These are phyloP conservation scores for Prunella himalayana DNA, from an alignment of 2,113 vertebrate genomes.

Conservation along the genomic window DNA sequence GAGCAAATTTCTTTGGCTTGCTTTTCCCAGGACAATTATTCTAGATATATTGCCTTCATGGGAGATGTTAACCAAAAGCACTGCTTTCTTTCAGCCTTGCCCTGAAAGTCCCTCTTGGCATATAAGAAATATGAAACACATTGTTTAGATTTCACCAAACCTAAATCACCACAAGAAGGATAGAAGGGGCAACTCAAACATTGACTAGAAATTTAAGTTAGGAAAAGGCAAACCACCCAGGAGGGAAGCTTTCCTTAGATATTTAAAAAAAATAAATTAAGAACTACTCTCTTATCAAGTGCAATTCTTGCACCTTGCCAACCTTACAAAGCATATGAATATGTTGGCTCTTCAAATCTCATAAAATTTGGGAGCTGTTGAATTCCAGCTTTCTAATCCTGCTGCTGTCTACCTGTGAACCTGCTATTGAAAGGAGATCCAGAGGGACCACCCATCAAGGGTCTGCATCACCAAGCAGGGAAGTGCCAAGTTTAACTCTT, in stretches of 20 bases:
- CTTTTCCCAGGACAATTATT: constrained; percentile 34
- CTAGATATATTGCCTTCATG: constrained; percentile 33
- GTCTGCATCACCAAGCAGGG: neutral
- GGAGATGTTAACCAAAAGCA: constrained; percentile 41
- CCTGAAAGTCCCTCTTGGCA: neutral
- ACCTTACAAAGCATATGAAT: neutral
- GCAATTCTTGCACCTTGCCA: neutral
- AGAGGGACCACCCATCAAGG: constrained; percentile 29
- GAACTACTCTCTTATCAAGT: neutral
- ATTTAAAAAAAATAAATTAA: neutral
- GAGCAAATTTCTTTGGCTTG: constrained; percentile 17
- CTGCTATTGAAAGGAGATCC: neutral
- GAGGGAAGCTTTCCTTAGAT: neutral
- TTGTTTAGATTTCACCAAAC: constrained; percentile 41
- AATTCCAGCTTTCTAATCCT: neutral
- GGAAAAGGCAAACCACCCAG: constrained; percentile 25
- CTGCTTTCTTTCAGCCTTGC: constrained; percentile 17
- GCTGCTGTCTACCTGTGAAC: neutral
- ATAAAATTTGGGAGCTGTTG: neutral
- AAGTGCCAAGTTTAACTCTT: constrained; percentile 29
- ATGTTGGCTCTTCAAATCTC: neutral
- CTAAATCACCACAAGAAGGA: constrained; percentile 7
- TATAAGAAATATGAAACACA: constrained; percentile 50
- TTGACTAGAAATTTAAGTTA: neutral
- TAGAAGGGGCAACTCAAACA: neutral